Evolutionary conservation across 2,888 invertebrate species (phyloP).

Genomic region (Nudaria mundana): DNA sequence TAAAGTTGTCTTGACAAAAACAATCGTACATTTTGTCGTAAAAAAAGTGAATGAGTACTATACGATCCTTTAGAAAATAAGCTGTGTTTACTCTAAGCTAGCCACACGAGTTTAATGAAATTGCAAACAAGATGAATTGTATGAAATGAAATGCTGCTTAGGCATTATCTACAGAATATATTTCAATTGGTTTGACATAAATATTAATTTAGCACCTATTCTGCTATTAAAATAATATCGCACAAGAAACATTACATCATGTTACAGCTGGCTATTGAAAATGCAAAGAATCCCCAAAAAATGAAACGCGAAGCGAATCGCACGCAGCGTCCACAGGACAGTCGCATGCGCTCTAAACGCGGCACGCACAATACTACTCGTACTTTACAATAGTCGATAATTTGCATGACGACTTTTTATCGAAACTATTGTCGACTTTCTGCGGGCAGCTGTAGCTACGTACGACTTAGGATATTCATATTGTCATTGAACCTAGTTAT

Average conservation of each 20-base stretch:
- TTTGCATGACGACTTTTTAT: conserved; percentile 80
- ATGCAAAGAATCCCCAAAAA: conserved; percentile 57
- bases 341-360: conserved; percentile 48
- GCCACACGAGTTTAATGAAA: too few species aligned
- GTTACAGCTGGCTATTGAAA: conserved; percentile 59
- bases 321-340: conserved; percentile 56
- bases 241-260: conserved; percentile 20
- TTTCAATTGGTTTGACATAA: neutral
- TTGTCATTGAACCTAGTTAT: conserved; percentile 1
- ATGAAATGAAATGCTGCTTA: too few species aligned
- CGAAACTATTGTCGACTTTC: conserved; percentile 60
- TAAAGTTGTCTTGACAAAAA: too few species aligned
- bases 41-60: too few species aligned
- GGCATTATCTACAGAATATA: too few species aligned
- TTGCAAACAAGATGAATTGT: too few species aligned
- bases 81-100: too few species aligned
- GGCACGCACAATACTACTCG: conserved; percentile 42
- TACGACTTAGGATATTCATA: conserved; percentile 11
- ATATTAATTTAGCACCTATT: conserved; percentile 11
- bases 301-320: conserved; percentile 64
- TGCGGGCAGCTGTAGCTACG: conserved; percentile 58
- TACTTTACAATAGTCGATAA: conserved; percentile 66
- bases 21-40: too few species aligned
- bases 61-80: too few species aligned
- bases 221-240: conserved; percentile 5